Evolutionary conservation across 2,888 invertebrate species (phyloP).

Genomic region (Mellilla xanthometata): DNA sequence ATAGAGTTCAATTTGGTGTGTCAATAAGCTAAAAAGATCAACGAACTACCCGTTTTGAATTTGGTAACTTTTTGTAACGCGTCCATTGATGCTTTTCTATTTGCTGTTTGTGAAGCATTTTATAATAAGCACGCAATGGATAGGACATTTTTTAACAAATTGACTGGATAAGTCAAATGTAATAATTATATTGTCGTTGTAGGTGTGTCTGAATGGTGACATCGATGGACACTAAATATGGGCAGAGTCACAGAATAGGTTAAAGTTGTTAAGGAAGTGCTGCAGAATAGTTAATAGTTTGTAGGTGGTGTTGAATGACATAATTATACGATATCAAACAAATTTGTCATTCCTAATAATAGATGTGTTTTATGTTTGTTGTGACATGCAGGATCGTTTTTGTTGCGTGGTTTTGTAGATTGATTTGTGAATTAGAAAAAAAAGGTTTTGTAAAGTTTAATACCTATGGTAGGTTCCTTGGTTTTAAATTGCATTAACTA

Average conservation of each 20-base stretch:
- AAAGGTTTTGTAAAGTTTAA: too few species aligned
- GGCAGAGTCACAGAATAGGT: not conserved
- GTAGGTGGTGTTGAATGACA: constrained; percentile 21
- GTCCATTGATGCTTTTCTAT: constrained; percentile 10
- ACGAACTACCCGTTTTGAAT: constrained; percentile 11
- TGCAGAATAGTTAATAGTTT: not conserved
- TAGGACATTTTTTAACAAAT: not conserved
- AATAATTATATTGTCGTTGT: constrained; percentile 17
- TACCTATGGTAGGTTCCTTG: too few species aligned
- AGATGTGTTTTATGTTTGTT: constrained; percentile 11
- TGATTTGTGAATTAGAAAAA: constrained; percentile 5
- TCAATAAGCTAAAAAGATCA: constrained; percentile 8
- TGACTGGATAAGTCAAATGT: not conserved
- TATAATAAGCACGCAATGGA: constrained; percentile 1
- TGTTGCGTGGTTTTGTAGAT: constrained; percentile 2
- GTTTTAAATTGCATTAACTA: too few species aligned
- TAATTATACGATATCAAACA: constrained; percentile 24
- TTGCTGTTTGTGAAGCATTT: not conserved
- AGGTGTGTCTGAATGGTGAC: constrained; percentile 21
- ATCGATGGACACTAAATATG: constrained; percentile 11
- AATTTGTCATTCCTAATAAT: constrained; percentile 18
- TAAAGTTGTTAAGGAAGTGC: not conserved
- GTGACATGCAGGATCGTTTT: constrained; percentile 3
- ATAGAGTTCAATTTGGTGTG: constrained; percentile 1
- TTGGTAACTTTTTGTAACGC: not conserved